phyloP scores from a whole-genome alignment of 2,113 vertebrate genomes.

The Electrona antarctica region DNA sequence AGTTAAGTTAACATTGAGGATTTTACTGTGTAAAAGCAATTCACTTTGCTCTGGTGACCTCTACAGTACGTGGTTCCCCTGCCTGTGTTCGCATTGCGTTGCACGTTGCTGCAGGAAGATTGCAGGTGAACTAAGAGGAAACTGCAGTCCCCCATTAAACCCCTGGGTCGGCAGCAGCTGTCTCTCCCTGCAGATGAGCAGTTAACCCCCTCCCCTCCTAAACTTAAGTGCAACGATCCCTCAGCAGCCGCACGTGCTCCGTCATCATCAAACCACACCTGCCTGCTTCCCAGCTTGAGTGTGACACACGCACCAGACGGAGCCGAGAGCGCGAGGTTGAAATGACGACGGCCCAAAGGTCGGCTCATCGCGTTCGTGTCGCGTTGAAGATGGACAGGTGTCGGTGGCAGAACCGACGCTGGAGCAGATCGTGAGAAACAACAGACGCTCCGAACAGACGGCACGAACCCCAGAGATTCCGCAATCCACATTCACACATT shows the following conservation, averaged over 20 bases:
- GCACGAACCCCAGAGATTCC: too few species aligned
- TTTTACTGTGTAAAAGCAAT: constrained; percentile 29
- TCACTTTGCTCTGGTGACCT: constrained; percentile 13
- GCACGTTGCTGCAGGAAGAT: constrained; percentile 55
- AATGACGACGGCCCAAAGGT: too few species aligned
- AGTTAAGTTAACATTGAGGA: too few species aligned
- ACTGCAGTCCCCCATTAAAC: constrained; percentile 63
- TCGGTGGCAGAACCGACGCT: too few species aligned
- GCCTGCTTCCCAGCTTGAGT: neutral
- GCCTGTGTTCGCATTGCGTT: constrained; percentile 8
- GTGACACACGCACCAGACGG: too few species aligned
- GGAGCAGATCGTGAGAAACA: too few species aligned
- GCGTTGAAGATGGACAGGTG: too few species aligned
- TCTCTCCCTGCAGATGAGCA: constrained; percentile 56
- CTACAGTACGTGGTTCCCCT: constrained; percentile 42
- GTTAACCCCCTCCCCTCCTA: constrained; percentile 29
- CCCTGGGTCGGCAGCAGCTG: constrained; percentile 58
- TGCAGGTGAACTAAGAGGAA: constrained; percentile 60
- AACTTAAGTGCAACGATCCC: constrained; percentile 15
- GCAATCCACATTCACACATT: too few species aligned
- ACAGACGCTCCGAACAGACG: too few species aligned
- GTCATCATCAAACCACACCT: constrained; percentile 41
- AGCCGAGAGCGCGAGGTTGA: too few species aligned
- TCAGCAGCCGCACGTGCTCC: neutral
- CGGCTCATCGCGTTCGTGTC: too few species aligned